phyloP scores from a whole-genome alignment of 2,113 vertebrate genomes.

The Jaculus jaculus region DNA sequence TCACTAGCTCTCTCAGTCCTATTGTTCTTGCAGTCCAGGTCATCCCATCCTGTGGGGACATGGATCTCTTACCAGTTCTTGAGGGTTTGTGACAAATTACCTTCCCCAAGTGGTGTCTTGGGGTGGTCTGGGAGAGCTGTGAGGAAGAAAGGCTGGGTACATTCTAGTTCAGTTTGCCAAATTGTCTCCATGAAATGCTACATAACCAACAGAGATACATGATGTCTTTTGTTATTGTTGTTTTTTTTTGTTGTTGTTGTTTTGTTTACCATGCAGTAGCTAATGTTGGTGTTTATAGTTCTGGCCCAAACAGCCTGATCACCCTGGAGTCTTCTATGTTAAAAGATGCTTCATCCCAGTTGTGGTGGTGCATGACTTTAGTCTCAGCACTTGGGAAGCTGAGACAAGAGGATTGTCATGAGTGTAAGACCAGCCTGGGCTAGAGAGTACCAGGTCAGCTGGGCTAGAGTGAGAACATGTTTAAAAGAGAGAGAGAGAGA shows the following conservation, averaged over 20 bases:
- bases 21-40: constrained; percentile 61
- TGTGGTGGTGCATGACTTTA: too few species aligned
- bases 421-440: too few species aligned
- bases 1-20: too few species aligned
- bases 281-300: neutral
- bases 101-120: neutral
- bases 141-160: neutral
- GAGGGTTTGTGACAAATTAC: neutral
- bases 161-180: neutral
- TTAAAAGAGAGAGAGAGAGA: too few species aligned
- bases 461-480: too few species aligned
- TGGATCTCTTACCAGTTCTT: neutral
- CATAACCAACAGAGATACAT: neutral
- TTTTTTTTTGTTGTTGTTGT: neutral
- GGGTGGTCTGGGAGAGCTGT: neutral
- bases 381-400: too few species aligned
- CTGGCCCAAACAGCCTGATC: neutral
- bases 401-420: too few species aligned
- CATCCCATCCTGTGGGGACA: neutral
- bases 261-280: constrained; percentile 1
- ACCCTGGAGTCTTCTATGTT: constrained; percentile 1
- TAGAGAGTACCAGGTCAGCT: too few species aligned
- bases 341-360: neutral
- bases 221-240: neutral
- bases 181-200: neutral